Conservation (phyloP, 2,888 invertebrate genomes). For the Sinodicranocentrus sp. region DNA sequence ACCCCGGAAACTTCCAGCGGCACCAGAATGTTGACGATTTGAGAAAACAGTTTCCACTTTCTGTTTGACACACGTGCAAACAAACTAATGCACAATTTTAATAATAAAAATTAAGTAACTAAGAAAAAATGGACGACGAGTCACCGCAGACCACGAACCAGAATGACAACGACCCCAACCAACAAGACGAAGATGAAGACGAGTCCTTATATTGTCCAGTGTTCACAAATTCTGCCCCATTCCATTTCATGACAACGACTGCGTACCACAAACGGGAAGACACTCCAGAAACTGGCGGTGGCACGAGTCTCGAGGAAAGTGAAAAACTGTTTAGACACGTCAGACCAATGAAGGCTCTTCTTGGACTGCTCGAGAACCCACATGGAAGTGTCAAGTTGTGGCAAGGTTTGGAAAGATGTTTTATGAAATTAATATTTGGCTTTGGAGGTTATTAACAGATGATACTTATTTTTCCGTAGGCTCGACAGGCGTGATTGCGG, state of each 20-base stretch:
- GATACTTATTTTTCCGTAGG: conserved; percentile 63
- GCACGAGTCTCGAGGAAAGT: background rate
- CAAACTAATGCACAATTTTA: no score
- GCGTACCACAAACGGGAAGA: background rate
- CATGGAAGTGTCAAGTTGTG: conserved; percentile 71
- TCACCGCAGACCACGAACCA: no score
- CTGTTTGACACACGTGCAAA: no score
- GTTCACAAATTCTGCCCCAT: conserved; percentile 22
- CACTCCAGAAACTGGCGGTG: no score
- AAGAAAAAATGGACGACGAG: no score
- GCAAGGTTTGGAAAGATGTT: conserved; percentile 66
- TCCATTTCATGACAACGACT: conserved; percentile 33
- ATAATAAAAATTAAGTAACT: no score
- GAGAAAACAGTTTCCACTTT: no score
- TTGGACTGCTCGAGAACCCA: conserved; percentile 68
- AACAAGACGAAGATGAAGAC: conserved; percentile 42
- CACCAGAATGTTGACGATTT: no score
- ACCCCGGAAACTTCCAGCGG: no score
- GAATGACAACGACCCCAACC: no score
- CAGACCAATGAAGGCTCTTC: conserved; percentile 59
- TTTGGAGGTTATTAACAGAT: no score
- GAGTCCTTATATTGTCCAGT: conserved; percentile 44
- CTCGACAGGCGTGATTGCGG: conserved; percentile 69
- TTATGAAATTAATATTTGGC: background rate
- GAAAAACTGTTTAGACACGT: conserved; percentile 32